Evolutionary conservation across 2,797 vertebrate genomes (phyloP), one percentile per base, ranked within the genome.

Genomic region (Champsocephalus esox): DNA sequence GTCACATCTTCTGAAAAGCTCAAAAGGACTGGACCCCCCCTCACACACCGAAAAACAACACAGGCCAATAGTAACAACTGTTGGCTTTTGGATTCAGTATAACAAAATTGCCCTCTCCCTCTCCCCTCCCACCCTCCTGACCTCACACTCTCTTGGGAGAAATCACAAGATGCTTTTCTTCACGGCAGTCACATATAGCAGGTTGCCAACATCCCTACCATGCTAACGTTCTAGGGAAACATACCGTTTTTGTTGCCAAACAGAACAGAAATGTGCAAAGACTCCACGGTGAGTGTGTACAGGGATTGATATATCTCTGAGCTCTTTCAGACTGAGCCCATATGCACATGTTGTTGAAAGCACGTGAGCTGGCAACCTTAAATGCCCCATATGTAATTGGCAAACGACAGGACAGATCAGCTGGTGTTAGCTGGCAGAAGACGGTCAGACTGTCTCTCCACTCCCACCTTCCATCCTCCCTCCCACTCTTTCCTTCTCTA

Each of bases 21-120:
- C 96, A 96, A 97, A 98, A 97, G 96, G 93, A 91, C 85, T 77
- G 84, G 82, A 87, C 80, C 89, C 91, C 78, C 87, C 82, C 66
- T 77, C 84, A 82, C 86, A 92, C 88, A 81, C 83, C 73, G 90
- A 95, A 95, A 96, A 96, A 97, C 95, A 97, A 96, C 96, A 97
- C 96, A 95, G 95, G 92, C 96, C 95, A 96, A 97, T 96, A 96
- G 97, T 97, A 97, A 95, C 97, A 97, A 97, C 96, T 97, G 96
- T 97, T 96, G 95, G 95, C 93, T 97, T 96, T 97, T 96, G 95
- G 95, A 96, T 96, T 97, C 95, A 96, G 93, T 96, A 96, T 97
- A 96, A 96, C 96, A 97, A 97, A 97, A 97, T 96, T 95, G 94
- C 89, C 96, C 95, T 94, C 94, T 93, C 92, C 93, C 56, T 34